These are phyloP conservation scores for Calliphora vicina DNA, from an alignment of 1,140 invertebrate species.

Conservation along the genomic window DNA sequence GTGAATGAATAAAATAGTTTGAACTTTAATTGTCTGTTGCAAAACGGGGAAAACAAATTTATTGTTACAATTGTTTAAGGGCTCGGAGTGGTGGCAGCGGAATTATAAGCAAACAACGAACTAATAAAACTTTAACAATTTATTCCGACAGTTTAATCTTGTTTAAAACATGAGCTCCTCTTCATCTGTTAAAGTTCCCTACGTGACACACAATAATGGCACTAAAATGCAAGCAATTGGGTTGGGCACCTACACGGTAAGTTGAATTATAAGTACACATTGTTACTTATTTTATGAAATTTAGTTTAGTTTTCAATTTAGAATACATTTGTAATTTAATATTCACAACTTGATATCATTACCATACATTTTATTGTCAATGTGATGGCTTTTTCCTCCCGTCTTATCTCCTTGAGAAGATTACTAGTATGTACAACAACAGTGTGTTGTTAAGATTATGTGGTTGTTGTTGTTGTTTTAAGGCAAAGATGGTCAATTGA, in stretches of 20 bases:
- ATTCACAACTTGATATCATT: background rate
- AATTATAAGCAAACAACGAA: background rate
- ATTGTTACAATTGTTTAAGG: no score
- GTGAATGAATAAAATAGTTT: background rate
- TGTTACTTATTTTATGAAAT: no score
- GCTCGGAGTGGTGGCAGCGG: no score
- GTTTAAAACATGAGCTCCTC: background rate
- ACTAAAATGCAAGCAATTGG: slow-evolving; percentile 73
- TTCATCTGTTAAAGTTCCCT: slow-evolving; percentile 50
- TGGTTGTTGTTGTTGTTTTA: no score
- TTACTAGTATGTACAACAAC: no score
- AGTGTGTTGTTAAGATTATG: no score
- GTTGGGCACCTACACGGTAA: slow-evolving; percentile 81
- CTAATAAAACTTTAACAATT: background rate
- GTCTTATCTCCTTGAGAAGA: no score
- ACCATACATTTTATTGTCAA: background rate
- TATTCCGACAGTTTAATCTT: background rate
- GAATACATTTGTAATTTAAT: background rate
- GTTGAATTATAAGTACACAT: slow-evolving; percentile 31
- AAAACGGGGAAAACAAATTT: no score
- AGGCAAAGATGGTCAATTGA: no score
- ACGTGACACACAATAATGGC: slow-evolving; percentile 70
- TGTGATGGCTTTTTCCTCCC: background rate
- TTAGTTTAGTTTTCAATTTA: no score
- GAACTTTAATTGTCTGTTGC: background rate